Percentiles rank a stretch among this genome's conserved stretches.
Conservation (phyloP, 2,113 vertebrate genomes). For the Hystrix cristata region DNA sequence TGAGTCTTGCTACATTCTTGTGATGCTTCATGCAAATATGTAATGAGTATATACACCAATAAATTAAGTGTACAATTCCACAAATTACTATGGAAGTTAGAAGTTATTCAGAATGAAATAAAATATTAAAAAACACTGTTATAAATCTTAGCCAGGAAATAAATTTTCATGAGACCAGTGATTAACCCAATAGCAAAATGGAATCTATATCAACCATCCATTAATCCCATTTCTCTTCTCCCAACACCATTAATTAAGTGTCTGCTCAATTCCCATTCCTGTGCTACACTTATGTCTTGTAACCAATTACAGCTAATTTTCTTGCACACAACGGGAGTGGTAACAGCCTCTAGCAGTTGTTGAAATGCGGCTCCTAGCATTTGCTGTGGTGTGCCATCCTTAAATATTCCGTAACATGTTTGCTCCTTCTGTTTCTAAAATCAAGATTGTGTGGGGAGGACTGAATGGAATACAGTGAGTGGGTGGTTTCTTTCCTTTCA, state of each 20-base stretch:
- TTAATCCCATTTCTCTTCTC: slow-evolving; percentile 82
- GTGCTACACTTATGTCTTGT: slow-evolving; percentile 54
- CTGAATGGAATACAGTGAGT: slow-evolving; percentile 76
- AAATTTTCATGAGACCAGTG: slow-evolving; percentile 80
- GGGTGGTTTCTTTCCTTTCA: slow-evolving; percentile 81
- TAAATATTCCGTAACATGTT: slow-evolving; percentile 81
- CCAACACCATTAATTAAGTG: slow-evolving; percentile 81
- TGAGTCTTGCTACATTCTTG: not conserved
- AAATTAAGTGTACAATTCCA: slow-evolving; percentile 11
- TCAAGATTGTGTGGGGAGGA: slow-evolving; percentile 75
- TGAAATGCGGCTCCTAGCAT: slow-evolving; percentile 81
- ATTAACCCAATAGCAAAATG: slow-evolving; percentile 80
- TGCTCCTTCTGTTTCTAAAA: slow-evolving; percentile 81
- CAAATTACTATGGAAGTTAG: slow-evolving; percentile 66
- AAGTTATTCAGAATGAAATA: slow-evolving; percentile 68
- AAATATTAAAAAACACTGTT: slow-evolving; percentile 73
- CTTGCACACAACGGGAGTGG: slow-evolving; percentile 1
- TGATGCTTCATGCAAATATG: not conserved
- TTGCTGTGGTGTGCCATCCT: slow-evolving; percentile 83
- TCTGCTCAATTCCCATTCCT: slow-evolving; percentile 71
- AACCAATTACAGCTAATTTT: slow-evolving; percentile 81
- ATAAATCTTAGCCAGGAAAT: slow-evolving; percentile 76
- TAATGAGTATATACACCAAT: not conserved
- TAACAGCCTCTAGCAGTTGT: slow-evolving; percentile 77
- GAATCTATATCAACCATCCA: slow-evolving; percentile 79